Percentiles rank a stretch among this genome's conserved stretches.
phyloP scores from a whole-genome alignment of 2,113 vertebrate species.

The Lepus timidus region DNA sequence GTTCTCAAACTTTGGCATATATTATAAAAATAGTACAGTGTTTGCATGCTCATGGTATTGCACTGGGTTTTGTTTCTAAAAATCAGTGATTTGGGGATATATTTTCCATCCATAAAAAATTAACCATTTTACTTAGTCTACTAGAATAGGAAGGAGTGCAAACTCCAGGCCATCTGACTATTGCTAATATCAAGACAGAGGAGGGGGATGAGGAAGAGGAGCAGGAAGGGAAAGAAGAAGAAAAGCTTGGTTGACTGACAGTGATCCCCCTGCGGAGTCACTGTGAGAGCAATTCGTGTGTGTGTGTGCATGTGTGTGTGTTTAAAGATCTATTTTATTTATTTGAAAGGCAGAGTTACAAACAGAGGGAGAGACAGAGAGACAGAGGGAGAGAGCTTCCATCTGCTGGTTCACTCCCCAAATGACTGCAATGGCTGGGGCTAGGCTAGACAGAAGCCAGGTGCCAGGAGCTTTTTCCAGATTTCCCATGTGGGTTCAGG shows the following conservation, averaged over 20 bases:
- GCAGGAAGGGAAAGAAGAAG: background rate
- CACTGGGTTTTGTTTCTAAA: background rate
- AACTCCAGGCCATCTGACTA: background rate
- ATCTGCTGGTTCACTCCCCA: too few relatives aligned
- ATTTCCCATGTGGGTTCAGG: too few relatives aligned
- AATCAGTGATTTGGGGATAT: background rate
- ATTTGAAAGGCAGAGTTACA: too few relatives aligned
- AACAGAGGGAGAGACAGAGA: too few relatives aligned
- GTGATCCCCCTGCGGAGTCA: background rate
- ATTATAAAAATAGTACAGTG: constrained; percentile 1
- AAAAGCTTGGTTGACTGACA: background rate
- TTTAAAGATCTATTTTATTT: too few relatives aligned
- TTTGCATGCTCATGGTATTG: constrained; percentile 20
- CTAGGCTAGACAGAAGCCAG: too few relatives aligned
- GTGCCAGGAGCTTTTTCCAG: too few relatives aligned
- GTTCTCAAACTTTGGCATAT: constrained; percentile 25
- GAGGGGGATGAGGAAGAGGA: background rate
- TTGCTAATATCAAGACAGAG: background rate
- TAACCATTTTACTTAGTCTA: background rate
- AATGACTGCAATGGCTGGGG: too few relatives aligned
- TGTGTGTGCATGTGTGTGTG: too few relatives aligned
- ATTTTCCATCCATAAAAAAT: background rate
- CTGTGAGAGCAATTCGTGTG: too few relatives aligned
- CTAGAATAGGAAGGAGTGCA: background rate
- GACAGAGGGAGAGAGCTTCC: too few relatives aligned